phyloP scores from a whole-genome alignment of 2,888 invertebrate species.

The Phengaris alcon region DNA sequence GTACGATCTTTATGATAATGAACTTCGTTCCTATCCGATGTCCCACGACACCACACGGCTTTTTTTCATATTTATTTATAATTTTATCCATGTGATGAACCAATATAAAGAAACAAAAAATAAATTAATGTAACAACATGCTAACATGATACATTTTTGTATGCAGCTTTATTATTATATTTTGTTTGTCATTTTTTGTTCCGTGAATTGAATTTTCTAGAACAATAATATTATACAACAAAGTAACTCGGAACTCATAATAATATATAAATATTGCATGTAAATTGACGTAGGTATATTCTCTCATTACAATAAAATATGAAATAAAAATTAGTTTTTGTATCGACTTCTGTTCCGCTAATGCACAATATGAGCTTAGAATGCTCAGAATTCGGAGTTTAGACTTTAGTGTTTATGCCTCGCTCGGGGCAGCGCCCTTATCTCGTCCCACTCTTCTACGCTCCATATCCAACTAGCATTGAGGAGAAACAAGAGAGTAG shows the following conservation, averaged over 20 bases:
- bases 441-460: too few relatives aligned
- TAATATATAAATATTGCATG: slow-evolving; percentile 3
- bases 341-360: background rate
- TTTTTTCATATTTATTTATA: too few relatives aligned
- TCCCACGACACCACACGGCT: too few relatives aligned
- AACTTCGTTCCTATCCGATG: too few relatives aligned
- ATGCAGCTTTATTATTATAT: background rate
- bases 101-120: background rate
- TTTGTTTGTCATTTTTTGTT: background rate
- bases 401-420: too few relatives aligned
- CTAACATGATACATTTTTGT: background rate
- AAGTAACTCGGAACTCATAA: slow-evolving; percentile 12
- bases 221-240: background rate
- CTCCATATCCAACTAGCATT: too few relatives aligned
- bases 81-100: too few relatives aligned
- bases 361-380: background rate
- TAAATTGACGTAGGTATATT: background rate
- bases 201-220: background rate
- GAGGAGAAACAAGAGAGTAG: too few relatives aligned
- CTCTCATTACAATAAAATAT: background rate
- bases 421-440: too few relatives aligned
- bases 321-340: background rate
- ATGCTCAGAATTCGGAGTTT: background rate
- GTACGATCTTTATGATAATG: too few relatives aligned
- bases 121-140: background rate